Conservation (phyloP, 2,888 invertebrate species). For the Drosophila nr. perissopoda region DNA sequence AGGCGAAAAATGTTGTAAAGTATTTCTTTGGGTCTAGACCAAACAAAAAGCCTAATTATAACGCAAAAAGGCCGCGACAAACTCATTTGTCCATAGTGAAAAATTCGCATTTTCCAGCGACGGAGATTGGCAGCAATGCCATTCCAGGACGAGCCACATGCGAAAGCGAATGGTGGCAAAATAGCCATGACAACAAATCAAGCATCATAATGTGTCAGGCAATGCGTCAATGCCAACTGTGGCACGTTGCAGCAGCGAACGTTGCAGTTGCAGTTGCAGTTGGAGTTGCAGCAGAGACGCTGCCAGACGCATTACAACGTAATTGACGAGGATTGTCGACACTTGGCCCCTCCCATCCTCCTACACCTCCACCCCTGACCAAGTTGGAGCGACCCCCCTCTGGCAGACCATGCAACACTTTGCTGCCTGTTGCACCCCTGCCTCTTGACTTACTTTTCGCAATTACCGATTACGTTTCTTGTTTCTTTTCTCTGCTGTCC, state of each 20-base stretch:
- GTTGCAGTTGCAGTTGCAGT: background rate
- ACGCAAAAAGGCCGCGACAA: constrained; percentile 74
- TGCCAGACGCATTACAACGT: constrained; percentile 78
- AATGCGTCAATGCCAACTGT: constrained; percentile 76
- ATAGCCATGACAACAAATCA: constrained; percentile 79
- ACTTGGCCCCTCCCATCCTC: constrained; percentile 54
- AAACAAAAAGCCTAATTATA: constrained; percentile 60
- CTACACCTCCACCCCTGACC: background rate
- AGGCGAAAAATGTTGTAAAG: constrained; percentile 71
- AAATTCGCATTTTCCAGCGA: constrained; percentile 73
- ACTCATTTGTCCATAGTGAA: constrained; percentile 81
- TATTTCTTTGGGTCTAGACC: constrained; percentile 55
- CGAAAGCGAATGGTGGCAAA: constrained; percentile 70
- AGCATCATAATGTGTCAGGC: constrained; percentile 81
- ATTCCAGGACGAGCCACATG: constrained; percentile 53
- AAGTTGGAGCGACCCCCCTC: constrained; percentile 3
- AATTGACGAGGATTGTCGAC: constrained; percentile 83
- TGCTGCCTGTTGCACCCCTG: background rate
- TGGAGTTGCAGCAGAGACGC: constrained; percentile 6
- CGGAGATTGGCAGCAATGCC: constrained; percentile 54
- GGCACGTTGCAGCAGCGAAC: constrained; percentile 23
- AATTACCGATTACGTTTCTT: constrained; percentile 63
- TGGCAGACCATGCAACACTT: constrained; percentile 21
- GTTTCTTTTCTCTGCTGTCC: constrained; percentile 13
- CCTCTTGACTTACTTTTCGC: constrained; percentile 60